Evolutionary conservation across 2,797 vertebrate species (phyloP), one percentile per base, ranked within the genome.

Genomic region (Darevskia mixta): DNA sequence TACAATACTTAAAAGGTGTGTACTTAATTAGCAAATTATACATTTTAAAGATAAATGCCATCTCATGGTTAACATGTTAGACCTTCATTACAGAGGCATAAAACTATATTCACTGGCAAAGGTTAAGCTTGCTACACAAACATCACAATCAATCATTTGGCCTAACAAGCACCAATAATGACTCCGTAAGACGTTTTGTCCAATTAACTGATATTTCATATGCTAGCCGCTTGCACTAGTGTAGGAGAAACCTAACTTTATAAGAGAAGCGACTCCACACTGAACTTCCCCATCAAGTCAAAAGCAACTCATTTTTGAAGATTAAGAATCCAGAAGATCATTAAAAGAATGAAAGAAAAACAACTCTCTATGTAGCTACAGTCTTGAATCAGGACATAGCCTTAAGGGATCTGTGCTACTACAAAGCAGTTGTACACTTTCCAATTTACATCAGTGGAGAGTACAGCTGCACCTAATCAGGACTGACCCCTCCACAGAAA

Each of bases 1-100:
- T 32, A 84, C n/a, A 86, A 6, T 55, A 75, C 81, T 85, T 93
- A 71, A 89, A 67, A 78, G 94, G 75, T 27, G 87, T 27, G 88
- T 55, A 89, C 87, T 93, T 95, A 88, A 91, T 92, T 94, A 95
- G 84, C 87, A 76, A 91, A 45, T 38, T n/a, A 73, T 43, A 89
- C 89, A 88, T 85, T 89, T 83, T 87, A 92, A 93, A 64, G 69
- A 75, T 82, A 91, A 85, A 84, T 81, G 89, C 94, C 87, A 85
- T 87, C 49, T 69, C 82, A 73, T 29, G 58, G 23, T 84, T 90
- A 81, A 89, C 10, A 1, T 43, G 87, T 0, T 2, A 86, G 82
- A 87, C 27, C 87, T 92, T 88, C 87, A 72, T 89, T 85, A 67
- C 55, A 85, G 76, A 20, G 67, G 6, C 80, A 49, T 88, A n/a